Evolutionary conservation across 2,888 invertebrate genomes (phyloP), one percentile per base, ranked within the genome.

Genomic region (Trisateles emortualis): DNA sequence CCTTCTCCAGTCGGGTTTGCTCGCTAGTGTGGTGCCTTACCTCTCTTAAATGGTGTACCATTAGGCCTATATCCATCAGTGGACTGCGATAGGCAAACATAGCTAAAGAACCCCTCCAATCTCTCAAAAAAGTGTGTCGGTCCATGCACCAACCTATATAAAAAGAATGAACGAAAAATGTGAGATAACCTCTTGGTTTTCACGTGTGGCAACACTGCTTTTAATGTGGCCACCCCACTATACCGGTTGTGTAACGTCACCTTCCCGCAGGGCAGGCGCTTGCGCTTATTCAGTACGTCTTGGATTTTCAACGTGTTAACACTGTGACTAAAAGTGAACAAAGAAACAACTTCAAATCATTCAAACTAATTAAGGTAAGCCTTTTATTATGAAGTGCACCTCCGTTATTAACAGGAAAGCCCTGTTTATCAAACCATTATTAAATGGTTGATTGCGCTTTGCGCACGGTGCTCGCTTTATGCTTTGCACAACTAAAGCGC

Each of bases 251-350:
- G 8, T 26, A 8, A 26, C 26, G 26, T 26, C 26, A 8, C 26
- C 26, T 26, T 8, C 26, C 26, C 26, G 26, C 9, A 3, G 30
- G 11, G n/a, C 3, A 11, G 11, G 11, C 11, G 11, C 11, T 11
- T 19, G 14, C 38, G 38, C 38, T 32, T 19, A 10, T 16, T 38
- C 38, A 38, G 38, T 36, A 36, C 35, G 17, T 36, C 35, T 36
- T 36, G 35, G 35, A 36, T 36, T 16, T 36, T 36, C 14, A 13
- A 11, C 11, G 14, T 16, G 35, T 35, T 14, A 35, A 35, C 35
- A 35, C 35, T 26, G 35, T 35, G 35, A 6, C 35, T 14, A 14
- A 35, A 35, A n/a, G n/a, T n/a, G n/a, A n/a, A n/a, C n/a, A n/a
- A n/a, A n/a, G n/a, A n/a, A n/a, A n/a, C n/a, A n/a, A n/a, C n/a